Evolutionary conservation across 2,888 invertebrate species (phyloP).

Genomic region (Coelinius sp.): DNA sequence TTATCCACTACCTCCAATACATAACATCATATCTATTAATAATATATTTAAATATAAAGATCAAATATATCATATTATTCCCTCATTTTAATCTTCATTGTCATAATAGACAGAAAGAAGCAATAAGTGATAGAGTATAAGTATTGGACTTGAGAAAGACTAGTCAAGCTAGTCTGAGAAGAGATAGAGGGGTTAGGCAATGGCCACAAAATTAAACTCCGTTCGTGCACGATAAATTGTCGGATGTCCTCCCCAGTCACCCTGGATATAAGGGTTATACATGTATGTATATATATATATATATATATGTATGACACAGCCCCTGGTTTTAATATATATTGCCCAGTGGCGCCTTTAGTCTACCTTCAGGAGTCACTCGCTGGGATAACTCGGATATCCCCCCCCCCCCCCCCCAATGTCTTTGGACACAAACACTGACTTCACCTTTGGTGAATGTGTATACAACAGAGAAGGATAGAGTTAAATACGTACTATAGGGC

Average conservation of each 20-base stretch:
- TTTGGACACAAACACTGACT: conserved; percentile 13
- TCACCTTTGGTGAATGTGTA: conserved; percentile 1
- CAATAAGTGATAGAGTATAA: background rate
- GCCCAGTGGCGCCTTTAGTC: conserved; percentile 36
- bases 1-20: too few species aligned
- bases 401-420: background rate
- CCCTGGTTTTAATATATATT: conserved; percentile 39
- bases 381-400: conserved; percentile 6
- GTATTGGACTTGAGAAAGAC: too few species aligned
- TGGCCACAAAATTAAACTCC: conserved; percentile 58
- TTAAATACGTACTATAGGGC: conserved; percentile 14
- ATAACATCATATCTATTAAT: too few species aligned
- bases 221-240: conserved; percentile 59
- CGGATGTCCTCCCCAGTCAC: conserved; percentile 57
- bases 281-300: too few species aligned
- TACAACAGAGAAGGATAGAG: background rate
- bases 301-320: conserved; percentile 40
- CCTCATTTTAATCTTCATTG: too few species aligned
- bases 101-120: background rate
- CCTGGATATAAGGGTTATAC: conserved; percentile 47
- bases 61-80: too few species aligned
- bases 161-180: too few species aligned
- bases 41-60: too few species aligned
- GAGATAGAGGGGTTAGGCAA: conserved; percentile 40
- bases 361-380: conserved; percentile 35